These are phyloP conservation scores for Alloscopus bannaensis DNA, from an alignment of 2,888 invertebrate genomes.

Conservation along the genomic window DNA sequence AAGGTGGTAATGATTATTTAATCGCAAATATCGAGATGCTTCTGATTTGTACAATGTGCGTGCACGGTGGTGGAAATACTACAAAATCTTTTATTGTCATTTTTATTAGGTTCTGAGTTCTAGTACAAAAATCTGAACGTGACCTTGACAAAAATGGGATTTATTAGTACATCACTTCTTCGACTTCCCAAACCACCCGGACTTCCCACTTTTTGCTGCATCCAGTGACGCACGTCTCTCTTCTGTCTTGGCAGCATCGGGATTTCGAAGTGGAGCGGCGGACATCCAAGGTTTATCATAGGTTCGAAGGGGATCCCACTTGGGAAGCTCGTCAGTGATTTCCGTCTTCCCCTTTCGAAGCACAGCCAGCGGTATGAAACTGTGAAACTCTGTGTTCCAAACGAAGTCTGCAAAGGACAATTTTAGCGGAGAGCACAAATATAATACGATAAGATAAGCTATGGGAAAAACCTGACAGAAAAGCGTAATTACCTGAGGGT, in stretches of 20 bases:
- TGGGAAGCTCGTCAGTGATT: slow-evolving; percentile 2
- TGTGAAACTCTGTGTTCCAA: slow-evolving; percentile 42
- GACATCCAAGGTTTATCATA: slow-evolving; percentile 54
- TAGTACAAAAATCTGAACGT: too few relatives aligned
- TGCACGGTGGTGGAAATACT: too few relatives aligned
- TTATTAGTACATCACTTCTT: slow-evolving; percentile 17
- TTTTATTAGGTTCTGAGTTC: too few relatives aligned
- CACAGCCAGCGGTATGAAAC: slow-evolving; percentile 16
- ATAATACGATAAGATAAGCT: not conserved
- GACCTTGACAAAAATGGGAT: slow-evolving; percentile 11
- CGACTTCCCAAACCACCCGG: not conserved
- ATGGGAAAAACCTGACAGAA: too few relatives aligned
- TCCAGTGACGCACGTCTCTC: not conserved
- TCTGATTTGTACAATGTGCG: too few relatives aligned
- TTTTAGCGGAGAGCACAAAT: not conserved
- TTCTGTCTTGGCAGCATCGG: not conserved
- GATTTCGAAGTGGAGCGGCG: slow-evolving; percentile 19
- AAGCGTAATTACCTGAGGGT: slow-evolving; percentile 15
- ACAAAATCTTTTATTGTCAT: too few relatives aligned
- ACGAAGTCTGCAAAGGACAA: slow-evolving; percentile 24
- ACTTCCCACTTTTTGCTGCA: not conserved
- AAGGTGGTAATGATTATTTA: too few relatives aligned
- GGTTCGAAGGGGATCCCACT: slow-evolving; percentile 53
- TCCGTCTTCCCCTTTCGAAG: not conserved
- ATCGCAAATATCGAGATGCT: too few relatives aligned